Conservation (phyloP, 1,140 invertebrate species). For the Conopomorpha cramerella region DNA sequence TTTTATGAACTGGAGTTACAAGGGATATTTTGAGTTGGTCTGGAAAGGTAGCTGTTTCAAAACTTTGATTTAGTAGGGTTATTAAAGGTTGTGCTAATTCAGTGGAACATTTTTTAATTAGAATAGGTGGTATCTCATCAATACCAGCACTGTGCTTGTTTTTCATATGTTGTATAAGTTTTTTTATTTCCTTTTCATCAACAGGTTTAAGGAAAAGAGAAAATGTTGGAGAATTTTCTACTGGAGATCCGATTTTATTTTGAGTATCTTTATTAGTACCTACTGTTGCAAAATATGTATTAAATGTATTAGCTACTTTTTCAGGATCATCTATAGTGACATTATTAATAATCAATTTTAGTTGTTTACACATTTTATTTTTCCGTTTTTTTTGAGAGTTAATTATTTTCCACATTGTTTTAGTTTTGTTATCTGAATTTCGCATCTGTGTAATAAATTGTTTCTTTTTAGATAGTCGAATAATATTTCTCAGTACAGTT, state of each 20-base stretch:
- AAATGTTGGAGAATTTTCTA: not conserved
- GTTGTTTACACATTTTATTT: not conserved
- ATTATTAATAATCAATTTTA: not conserved
- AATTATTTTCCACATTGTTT: constrained; percentile 3
- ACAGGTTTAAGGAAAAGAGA: not conserved
- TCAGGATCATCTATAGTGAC: not conserved
- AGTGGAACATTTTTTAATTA: not conserved
- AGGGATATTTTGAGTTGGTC: not conserved
- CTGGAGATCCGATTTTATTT: not conserved
- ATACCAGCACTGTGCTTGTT: constrained; percentile 1
- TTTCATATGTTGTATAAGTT: constrained; percentile 1
- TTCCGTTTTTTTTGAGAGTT: not conserved
- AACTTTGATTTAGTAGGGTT: not conserved
- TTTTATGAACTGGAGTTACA: constrained; percentile 2
- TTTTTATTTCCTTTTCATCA: not conserved
- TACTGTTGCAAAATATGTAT: constrained; percentile 1
- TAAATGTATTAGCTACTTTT: not conserved
- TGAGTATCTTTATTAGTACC: not conserved
- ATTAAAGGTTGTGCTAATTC: not conserved
- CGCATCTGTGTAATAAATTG: not conserved
- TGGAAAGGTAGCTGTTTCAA: not conserved
- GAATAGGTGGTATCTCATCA: constrained; percentile 1
- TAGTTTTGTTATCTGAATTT: constrained; percentile 3
- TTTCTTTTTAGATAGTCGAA: constrained; percentile 1
- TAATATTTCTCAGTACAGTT: constrained; percentile 1